Percentiles rank a stretch among this genome's conserved stretches.
These are phyloP conservation scores for Tetramorium alpestre DNA, from an alignment of 1,140 invertebrate species.

Conservation along the genomic window DNA sequence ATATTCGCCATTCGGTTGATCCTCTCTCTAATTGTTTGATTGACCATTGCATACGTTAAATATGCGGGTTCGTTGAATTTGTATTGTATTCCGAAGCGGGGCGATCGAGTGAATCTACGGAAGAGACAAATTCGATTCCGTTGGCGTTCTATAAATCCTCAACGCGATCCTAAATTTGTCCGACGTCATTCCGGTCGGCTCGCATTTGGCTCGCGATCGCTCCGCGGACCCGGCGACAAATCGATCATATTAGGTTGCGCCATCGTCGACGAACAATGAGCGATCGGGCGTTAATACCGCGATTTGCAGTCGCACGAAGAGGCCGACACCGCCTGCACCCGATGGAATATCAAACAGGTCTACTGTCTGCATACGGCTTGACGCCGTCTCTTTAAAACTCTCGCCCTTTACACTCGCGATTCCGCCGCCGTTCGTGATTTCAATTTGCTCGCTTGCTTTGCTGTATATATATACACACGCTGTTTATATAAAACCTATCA, in stretches of 20 bases:
- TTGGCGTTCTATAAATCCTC: constrained; percentile 24
- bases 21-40: not conserved
- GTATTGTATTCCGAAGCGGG: not conserved
- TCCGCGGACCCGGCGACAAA: not conserved
- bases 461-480: not conserved
- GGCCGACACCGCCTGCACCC: constrained; percentile 5
- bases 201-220: constrained; percentile 42
- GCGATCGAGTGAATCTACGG: constrained; percentile 16
- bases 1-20: not conserved
- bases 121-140: constrained; percentile 36
- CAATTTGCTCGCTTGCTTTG: not conserved
- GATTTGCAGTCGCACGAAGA: constrained; percentile 53
- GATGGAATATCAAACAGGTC: constrained; percentile 48
- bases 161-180: constrained; percentile 47
- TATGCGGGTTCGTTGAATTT: not conserved
- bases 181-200: constrained; percentile 7
- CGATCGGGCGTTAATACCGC: constrained; percentile 49
- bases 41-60: not conserved
- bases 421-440: not conserved
- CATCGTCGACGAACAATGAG: constrained; percentile 50
- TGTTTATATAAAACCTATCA: not conserved
- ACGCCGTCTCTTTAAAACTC: constrained; percentile 32
- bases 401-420: not conserved
- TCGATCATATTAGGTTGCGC: constrained; percentile 53
- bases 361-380: constrained; percentile 39